Evolutionary conservation across 2,113 vertebrate species (phyloP), one percentile per base, ranked within the genome.

Genomic region (Galbula dea): DNA sequence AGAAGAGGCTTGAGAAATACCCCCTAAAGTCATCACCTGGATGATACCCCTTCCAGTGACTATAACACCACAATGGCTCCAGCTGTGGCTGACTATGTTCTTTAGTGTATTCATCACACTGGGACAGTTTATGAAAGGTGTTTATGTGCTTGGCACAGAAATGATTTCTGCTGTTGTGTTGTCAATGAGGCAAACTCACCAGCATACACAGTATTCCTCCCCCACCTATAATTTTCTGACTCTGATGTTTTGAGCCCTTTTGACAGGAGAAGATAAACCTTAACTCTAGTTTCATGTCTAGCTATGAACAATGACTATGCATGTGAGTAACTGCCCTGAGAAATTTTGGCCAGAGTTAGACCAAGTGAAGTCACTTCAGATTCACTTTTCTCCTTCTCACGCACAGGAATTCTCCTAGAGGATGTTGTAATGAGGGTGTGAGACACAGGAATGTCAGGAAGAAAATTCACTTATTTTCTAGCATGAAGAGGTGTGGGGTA

Each of bases 401-500:
- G 27, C 78, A 85, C 66, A 79, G n/a, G 69, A 95, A 72, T 90
- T 74, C 36, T 95, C 10, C 69, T 58, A 7, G 20, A 80, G 61
- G 71, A 84, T 94, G 89, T 92, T 9, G 87, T 74, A 93, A 96
- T 85, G 55, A 96, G 95, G 95, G 95, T 36, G 90, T 94, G 86
- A 95, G 81, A 89, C 59, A 75, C 3, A 76, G 55, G 89, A 96
- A 93, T 90, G 74, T 85, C 27, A 91, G 67, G 46, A 66, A 49
- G 71, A 90, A 94, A 72, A 86, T 57, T 23, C 37, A 22, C 43
- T 68, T 73, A 48, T 72, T 72, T 71, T 37, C 66, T 79, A 66
- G 61, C 37, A 75, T 89, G 62, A 7, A 41, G 12, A 79, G 15
- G 75, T 73, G 37, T 66, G n/a, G 89, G 34, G 19, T 66, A 89